Percentiles rank a stretch among this genome's conserved stretches.
Evolutionary conservation across 2,113 vertebrate genomes (phyloP).

Genomic region (Chamaea fasciata): DNA sequence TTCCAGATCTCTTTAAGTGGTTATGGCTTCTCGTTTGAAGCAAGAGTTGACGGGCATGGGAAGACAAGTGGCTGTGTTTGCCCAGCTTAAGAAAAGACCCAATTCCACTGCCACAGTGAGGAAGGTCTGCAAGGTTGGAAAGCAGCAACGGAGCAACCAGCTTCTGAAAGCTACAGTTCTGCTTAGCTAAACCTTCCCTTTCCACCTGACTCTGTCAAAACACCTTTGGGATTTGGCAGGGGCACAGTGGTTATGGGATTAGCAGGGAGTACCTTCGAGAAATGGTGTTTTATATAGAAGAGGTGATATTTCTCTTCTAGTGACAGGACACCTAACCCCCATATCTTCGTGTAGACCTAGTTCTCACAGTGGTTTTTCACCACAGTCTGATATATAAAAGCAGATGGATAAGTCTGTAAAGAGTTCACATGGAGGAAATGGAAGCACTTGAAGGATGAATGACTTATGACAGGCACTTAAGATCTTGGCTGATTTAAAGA

Average conservation of each 20-base stretch:
- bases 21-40: neutral
- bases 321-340: neutral
- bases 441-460: constrained; percentile 22
- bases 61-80: neutral
- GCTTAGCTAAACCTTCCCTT: neutral
- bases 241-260: neutral
- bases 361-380: neutral
- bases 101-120: neutral
- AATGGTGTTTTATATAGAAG: neutral
- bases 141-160: neutral
- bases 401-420: neutral
- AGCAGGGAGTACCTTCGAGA: neutral
- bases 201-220: neutral
- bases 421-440: neutral
- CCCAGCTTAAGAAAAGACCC: neutral
- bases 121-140: neutral
- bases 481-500: constrained; percentile 10
- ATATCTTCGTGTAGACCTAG: neutral
- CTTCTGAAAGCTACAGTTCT: neutral
- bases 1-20: neutral
- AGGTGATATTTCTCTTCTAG: neutral
- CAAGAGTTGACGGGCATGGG: neutral
- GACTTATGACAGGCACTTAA: constrained; percentile 37
- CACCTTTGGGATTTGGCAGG: neutral
- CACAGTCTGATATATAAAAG: neutral